Base-by-base conservation (phyloP, 1,140 invertebrate species). In the Caenorhabditis elegans region DNA sequence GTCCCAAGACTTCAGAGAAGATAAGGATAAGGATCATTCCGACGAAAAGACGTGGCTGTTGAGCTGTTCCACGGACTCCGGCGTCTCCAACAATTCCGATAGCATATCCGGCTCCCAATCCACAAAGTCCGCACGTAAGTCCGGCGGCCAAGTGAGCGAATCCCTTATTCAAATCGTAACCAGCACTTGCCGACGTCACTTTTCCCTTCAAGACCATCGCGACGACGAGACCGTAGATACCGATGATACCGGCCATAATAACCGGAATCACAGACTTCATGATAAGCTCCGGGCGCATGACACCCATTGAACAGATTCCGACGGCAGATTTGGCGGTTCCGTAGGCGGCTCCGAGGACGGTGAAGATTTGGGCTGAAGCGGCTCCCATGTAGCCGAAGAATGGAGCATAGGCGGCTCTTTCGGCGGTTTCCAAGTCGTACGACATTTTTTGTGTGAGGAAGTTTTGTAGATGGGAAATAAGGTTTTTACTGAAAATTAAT, bases 211-310 rank as follows among this genome's bases (percentile, higher is more conserved):
- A 78, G 13, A 88, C 87, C 88, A 88, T 88, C 17, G 87, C 88
- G 10, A 88, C 87, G 78, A 88, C 87, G 2, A 88, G 85, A 55
- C 87, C 87, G 84, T 88, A 88, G 84, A 88, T 88, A 85, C 88
- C 87, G 39, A 88, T 89, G 80, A 88, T 88, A 88, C 88, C 88
- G 10, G 85, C 51, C 92, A 99, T 96, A 91, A 99, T 99, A 96
- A 98, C 97, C 90, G 97, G 97, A 96, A 99, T 99, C 92, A 99
- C 96, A 96, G 97, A 93, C 92, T 98, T 98, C 96, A 99, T 99
- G 91, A 99, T 98, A 89, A 98, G 92, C 92, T 99, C 97, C 80
- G 97, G 97, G 91, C 97, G 92, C 97, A 99, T 98, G 86, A 99
- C 97, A 86, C 97, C 96, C 97, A 99, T 99, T 87, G 96, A 96